Conservation (phyloP, 2,797 vertebrate species). For the Ctenosaura bakeri region DNA sequence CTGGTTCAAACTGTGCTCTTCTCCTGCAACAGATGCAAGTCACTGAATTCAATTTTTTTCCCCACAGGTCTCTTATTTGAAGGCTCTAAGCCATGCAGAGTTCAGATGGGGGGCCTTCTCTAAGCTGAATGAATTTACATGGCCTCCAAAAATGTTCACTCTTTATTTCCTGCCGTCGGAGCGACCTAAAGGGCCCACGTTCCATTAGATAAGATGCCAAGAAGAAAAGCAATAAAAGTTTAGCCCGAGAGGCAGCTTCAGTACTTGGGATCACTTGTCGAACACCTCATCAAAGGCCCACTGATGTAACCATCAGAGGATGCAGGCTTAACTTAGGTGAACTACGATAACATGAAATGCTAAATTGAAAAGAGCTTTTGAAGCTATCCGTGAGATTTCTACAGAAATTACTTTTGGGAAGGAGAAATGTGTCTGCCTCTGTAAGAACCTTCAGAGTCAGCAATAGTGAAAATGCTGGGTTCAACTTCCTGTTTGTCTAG, state of each 20-base stretch:
- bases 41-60: background rate
- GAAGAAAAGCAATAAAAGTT: conserved; percentile 44
- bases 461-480: background rate
- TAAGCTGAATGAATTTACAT: background rate
- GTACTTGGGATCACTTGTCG: conserved; percentile 39
- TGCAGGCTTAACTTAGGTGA: conserved; percentile 22
- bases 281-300: conserved; percentile 49
- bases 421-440: no score
- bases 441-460: background rate
- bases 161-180: conserved; percentile 40
- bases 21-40: fast-evolving
- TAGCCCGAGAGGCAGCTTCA: conserved; percentile 39
- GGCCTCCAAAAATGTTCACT: conserved; percentile 29
- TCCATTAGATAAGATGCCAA: conserved; percentile 34
- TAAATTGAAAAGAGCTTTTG: background rate
- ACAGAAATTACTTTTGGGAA: background rate
- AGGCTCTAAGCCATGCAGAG: background rate
- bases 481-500: background rate
- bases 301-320: conserved; percentile 42
- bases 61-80: background rate
- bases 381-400: background rate
- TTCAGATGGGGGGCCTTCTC: background rate
- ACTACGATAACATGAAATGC: conserved; percentile 14
- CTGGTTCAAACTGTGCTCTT: background rate
- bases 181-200: background rate